Conservation (phyloP, 2,888 invertebrate species). For the Leucania comma region DNA sequence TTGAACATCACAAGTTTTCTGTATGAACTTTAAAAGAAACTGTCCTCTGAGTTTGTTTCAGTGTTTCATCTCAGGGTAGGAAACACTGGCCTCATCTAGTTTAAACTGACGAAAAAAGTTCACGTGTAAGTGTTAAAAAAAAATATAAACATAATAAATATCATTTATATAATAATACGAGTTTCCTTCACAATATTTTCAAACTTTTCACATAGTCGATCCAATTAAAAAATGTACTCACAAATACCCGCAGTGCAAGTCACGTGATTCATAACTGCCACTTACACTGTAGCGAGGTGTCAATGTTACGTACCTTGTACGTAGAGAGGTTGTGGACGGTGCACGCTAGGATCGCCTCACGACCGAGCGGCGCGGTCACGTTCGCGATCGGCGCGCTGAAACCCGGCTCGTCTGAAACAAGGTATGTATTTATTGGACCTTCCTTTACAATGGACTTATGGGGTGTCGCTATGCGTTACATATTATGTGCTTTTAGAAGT, state of each 20-base stretch:
- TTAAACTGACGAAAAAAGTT: too few species aligned
- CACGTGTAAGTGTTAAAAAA: too few species aligned
- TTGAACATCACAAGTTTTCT: too few species aligned
- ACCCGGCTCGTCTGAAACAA: conserved; percentile 93
- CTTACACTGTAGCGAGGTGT: conserved; percentile 17
- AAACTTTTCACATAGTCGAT: too few species aligned
- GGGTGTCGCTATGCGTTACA: background rate
- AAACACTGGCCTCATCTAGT: too few species aligned
- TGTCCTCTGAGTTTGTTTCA: too few species aligned
- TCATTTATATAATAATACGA: too few species aligned
- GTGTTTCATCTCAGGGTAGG: too few species aligned
- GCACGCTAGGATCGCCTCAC: conserved; percentile 95
- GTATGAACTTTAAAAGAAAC: too few species aligned
- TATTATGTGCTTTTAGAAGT: background rate
- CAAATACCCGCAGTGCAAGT: conserved; percentile 13
- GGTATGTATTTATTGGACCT: conserved; percentile 45
- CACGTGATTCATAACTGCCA: conserved; percentile 5
- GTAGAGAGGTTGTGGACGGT: conserved; percentile 95
- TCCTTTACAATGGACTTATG: conserved; percentile 17
- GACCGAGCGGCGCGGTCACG: conserved; percentile 95
- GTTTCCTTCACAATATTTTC: too few species aligned
- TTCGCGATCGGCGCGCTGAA: conserved; percentile 96
- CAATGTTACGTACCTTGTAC: conserved; percentile 93
- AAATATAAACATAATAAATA: too few species aligned
- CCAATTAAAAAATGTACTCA: too few species aligned